Base-by-base conservation (phyloP, 2,113 vertebrate genomes). In the Cavia porcellus region DNA sequence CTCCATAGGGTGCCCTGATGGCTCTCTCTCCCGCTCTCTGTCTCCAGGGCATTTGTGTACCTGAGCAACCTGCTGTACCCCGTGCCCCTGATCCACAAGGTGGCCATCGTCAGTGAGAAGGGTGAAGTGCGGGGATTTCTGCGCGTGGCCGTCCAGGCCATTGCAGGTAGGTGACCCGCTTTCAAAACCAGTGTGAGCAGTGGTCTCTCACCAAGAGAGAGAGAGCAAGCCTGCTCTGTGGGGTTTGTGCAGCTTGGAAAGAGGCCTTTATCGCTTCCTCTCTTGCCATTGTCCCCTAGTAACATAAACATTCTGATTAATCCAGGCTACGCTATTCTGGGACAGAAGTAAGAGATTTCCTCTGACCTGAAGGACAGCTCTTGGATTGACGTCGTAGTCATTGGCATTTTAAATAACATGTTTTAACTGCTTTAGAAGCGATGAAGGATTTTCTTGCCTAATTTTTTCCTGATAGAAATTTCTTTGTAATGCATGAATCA, bases 31-130 rank as follows among this genome's bases (percentile, higher is more conserved):
- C 90, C 81, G 92, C 83, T 89, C 96, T 98, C 96, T 96, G 0
- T 98, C 90, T 10, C 66, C 98, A 99, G 99, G 97, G 99, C 99
- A 0, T 99, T 99, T 81, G 99, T 99, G 42, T 99, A 99, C 99
- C 98, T 99, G 98, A 99, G 99, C 98, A 99, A 99, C 95, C 99
- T 99, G 95, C 99, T 99, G 74, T 99, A 99, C 97, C 99, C 99
- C 0, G 99, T 99, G 82, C 99, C 99, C 17, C 99, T 99, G 97
- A 99, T 99, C 96, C 99, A 99, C 98, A 99, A 99, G 83, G 99
- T 99, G 93, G 99, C 99, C 90, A 98, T 99, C 83, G 99, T 99
- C 96, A 99, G 99, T 2, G 99, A 99, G 99, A 99, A 99, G 82
- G 99, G 99, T 0, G 99, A 99, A 10, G 99, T 99, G 24, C 99